Base-by-base conservation (phyloP, 2,888 invertebrate species). In the Drosophila maculinotata region DNA sequence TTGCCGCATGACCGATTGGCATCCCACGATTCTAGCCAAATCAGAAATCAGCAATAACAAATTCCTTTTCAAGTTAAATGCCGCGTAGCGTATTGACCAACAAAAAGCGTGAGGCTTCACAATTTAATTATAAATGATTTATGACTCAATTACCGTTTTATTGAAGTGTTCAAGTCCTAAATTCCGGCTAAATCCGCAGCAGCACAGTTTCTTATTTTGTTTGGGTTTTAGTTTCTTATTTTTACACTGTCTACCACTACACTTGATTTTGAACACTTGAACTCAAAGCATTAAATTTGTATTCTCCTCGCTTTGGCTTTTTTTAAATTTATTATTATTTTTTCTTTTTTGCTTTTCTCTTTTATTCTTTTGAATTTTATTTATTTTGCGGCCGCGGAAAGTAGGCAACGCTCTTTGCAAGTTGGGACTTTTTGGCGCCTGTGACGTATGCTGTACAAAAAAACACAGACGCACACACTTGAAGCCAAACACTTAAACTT, bases 71-170 rank as follows among this genome's bases (percentile, higher is more conserved):
- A 68, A 57, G 62, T 51, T 57, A 39, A 77, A 63, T 65, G 54
- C 44, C 38, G 47, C 54, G 36, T 56, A 17, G 35, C 39, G 44
- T 53, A 59, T 58, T 59, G 42, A 25, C 12, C 65, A 20, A 12
- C 42, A 31, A 25, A 38, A 51, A 39, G 54, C 17, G 20, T 20
- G 30, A 3, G 10, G 9, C 15, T 7, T 42, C 20, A 17, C 20
- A 49, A 51, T 63, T 71, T 68, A 74, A 80, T 78, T 80, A 69
- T 62, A 57, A 53, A 76, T 72, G 68, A 80, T 80, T 83, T 70
- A 67, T 75, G 69, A 70, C 69, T 80, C 72, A 81, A 80, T 81
- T 82, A 82, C 81, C 81, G 75, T 82, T 80, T 60, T 49, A 64
- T 38, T 49, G 67, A 54, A 39, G 66, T 56, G 45, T 20, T 39